Percentiles rank a stretch among this genome's conserved stretches.
Evolutionary conservation across 2,888 invertebrate genomes (phyloP).

Genomic region (Gymnocheta viridis): DNA sequence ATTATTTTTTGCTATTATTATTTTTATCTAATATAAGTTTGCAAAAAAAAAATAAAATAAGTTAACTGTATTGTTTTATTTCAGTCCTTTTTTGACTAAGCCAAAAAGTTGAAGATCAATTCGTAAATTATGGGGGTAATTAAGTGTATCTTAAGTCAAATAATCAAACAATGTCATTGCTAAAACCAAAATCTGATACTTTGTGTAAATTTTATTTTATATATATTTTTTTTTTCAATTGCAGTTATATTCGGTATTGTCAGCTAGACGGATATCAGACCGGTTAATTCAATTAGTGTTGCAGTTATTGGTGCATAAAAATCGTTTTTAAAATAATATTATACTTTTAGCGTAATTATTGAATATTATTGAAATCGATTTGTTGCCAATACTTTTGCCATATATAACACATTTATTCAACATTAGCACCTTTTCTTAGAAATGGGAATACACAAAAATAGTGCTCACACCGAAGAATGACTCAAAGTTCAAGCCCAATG

Average conservation of each 20-base stretch:
- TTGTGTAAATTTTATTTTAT: neutral
- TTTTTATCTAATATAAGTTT: neutral
- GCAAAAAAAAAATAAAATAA: neutral
- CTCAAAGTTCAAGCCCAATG: too few relatives aligned
- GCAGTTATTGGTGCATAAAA: neutral
- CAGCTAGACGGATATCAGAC: neutral
- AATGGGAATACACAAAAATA: too few relatives aligned
- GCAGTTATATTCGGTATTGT: neutral
- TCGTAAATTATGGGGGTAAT: conserved; percentile 42
- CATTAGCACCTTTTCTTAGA: too few relatives aligned
- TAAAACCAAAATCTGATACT: conserved; percentile 9
- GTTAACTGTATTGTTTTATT: neutral
- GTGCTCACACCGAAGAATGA: too few relatives aligned
- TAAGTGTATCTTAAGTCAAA: conserved; percentile 35
- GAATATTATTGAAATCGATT: too few relatives aligned
- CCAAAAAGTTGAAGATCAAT: conserved; percentile 46
- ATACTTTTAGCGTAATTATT: too few relatives aligned
- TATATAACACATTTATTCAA: too few relatives aligned
- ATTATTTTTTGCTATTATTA: conserved; percentile 1
- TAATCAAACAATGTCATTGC: conserved; percentile 58
- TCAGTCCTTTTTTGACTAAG: neutral
- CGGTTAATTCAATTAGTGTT: conserved; percentile 30
- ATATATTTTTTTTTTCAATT: neutral
- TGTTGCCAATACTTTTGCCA: too few relatives aligned
- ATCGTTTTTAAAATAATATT: neutral